Conservation (phyloP, 2,797 vertebrate genomes). For the Salmo trutta region DNA sequence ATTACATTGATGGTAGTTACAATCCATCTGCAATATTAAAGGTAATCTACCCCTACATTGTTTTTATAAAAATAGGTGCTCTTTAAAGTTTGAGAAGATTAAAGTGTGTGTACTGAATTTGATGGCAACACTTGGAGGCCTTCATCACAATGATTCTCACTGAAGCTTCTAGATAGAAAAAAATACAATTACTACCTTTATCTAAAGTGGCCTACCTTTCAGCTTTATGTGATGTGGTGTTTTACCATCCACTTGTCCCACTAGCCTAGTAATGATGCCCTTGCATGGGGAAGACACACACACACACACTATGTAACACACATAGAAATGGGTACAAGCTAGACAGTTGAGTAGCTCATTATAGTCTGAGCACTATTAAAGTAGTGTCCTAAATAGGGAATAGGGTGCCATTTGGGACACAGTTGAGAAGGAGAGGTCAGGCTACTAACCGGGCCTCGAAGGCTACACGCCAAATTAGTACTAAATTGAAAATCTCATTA, state of each 20-base stretch:
- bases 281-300: neutral
- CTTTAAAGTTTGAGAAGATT: too few species aligned
- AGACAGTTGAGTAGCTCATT: neutral
- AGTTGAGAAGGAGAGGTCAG: neutral
- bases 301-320: neutral
- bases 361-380: neutral
- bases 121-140: neutral
- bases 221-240: too few species aligned
- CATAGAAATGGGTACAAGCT: neutral
- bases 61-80: too few species aligned
- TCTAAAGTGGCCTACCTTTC: too few species aligned
- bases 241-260: neutral
- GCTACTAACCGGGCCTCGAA: slow-evolving; percentile 27
- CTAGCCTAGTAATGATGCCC: neutral
- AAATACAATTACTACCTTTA: too few species aligned
- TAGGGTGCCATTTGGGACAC: neutral
- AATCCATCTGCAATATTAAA: too few species aligned
- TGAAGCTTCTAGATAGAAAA: too few species aligned
- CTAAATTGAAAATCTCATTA: slow-evolving; percentile 18
- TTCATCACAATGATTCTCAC: too few species aligned
- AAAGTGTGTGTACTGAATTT: neutral
- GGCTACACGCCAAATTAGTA: slow-evolving; percentile 27
- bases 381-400: neutral
- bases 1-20: too few species aligned
- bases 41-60: too few species aligned